Evolutionary conservation across 2,113 vertebrate genomes (phyloP).

Genomic region (Trinectes maculatus): DNA sequence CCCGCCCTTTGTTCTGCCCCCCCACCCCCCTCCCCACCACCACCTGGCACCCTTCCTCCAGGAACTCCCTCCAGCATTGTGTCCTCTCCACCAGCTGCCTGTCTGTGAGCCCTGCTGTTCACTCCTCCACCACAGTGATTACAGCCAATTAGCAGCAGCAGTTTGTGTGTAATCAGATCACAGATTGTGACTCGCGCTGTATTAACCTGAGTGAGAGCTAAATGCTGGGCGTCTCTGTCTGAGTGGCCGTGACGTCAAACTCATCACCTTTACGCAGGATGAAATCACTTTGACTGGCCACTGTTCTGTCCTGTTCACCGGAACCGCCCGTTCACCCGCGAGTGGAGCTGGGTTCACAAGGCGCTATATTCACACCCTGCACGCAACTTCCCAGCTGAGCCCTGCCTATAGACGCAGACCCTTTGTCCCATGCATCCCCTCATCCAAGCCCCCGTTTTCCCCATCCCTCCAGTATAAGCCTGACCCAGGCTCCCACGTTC

Average conservation of each 20-base stretch:
- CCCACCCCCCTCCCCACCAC: slow-evolving; percentile 49
- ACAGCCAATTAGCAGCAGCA: slow-evolving; percentile 47
- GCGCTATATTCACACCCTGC: slow-evolving; percentile 63
- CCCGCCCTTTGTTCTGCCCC: slow-evolving; percentile 74
- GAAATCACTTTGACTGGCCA: slow-evolving; percentile 73
- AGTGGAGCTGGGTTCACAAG: slow-evolving; percentile 62
- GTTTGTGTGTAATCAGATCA: slow-evolving; percentile 17
- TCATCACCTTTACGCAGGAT: slow-evolving; percentile 27
- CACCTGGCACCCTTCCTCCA: slow-evolving; percentile 81
- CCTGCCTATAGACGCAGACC: slow-evolving; percentile 71
- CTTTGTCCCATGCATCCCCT: slow-evolving; percentile 69
- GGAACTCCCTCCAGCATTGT: slow-evolving; percentile 81
- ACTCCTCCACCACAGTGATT: slow-evolving; percentile 48
- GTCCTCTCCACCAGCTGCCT: slow-evolving; percentile 77
- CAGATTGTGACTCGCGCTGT: background rate
- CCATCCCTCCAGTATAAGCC: slow-evolving; percentile 85
- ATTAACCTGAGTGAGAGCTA: background rate
- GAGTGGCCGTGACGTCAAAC: slow-evolving; percentile 4
- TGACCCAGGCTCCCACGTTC: slow-evolving; percentile 90
- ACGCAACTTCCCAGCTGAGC: slow-evolving; percentile 56
- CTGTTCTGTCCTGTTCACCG: slow-evolving; percentile 18
- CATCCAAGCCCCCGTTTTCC: slow-evolving; percentile 62
- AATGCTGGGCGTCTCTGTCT: slow-evolving; percentile 4
- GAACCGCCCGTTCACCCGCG: slow-evolving; percentile 33
- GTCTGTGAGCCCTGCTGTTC: slow-evolving; percentile 68